These are phyloP conservation scores for mouse (Mus musculus) DNA, from an alignment of 2,113 vertebrate species.

Conservation along the genomic window DNA sequence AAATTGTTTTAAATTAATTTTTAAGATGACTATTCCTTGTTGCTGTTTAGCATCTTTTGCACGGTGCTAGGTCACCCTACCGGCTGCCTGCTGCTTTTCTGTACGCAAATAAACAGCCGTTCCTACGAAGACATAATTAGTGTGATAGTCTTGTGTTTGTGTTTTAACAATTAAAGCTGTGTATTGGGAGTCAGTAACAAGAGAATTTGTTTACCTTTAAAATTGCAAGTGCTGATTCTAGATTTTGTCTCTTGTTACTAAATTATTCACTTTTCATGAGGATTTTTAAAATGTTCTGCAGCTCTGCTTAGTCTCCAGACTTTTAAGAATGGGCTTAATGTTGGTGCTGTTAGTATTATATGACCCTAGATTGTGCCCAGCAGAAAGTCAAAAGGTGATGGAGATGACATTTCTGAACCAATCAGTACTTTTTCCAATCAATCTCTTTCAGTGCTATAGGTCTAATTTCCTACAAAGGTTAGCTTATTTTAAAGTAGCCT, in stretches of 20 bases:
- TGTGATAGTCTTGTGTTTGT: neutral
- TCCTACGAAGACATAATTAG: slow-evolving; percentile 65
- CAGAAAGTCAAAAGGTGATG: slow-evolving; percentile 47
- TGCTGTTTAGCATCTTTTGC: slow-evolving; percentile 77
- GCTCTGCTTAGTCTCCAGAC: neutral
- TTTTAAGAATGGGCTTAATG: slow-evolving; percentile 34
- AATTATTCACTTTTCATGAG: neutral
- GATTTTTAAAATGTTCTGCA: neutral
- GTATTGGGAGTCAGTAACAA: neutral
- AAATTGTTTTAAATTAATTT: slow-evolving; percentile 84
- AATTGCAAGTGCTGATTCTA: neutral
- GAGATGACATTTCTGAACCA: slow-evolving; percentile 43
- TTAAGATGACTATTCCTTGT: slow-evolving; percentile 76
- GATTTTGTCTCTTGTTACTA: neutral
- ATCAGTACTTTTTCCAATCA: slow-evolving; percentile 66
- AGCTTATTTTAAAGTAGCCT: slow-evolving; percentile 46
- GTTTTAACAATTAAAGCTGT: slow-evolving; percentile 11
- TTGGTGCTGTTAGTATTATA: slow-evolving; percentile 46
- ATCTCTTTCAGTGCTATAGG: slow-evolving; percentile 34
- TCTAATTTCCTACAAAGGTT: slow-evolving; percentile 51
- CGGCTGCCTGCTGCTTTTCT: slow-evolving; percentile 65
- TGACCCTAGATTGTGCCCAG: slow-evolving; percentile 37
- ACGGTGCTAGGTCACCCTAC: slow-evolving; percentile 60
- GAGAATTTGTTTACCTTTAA: slow-evolving; percentile 13
- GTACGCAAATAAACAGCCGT: slow-evolving; percentile 61